A percentile compares a stretch with the other conserved stretches of the same genome.
These are phyloP conservation scores for Chalcosyrphus nemorum DNA, from an alignment of 2,888 invertebrate genomes.

Conservation along the genomic window DNA sequence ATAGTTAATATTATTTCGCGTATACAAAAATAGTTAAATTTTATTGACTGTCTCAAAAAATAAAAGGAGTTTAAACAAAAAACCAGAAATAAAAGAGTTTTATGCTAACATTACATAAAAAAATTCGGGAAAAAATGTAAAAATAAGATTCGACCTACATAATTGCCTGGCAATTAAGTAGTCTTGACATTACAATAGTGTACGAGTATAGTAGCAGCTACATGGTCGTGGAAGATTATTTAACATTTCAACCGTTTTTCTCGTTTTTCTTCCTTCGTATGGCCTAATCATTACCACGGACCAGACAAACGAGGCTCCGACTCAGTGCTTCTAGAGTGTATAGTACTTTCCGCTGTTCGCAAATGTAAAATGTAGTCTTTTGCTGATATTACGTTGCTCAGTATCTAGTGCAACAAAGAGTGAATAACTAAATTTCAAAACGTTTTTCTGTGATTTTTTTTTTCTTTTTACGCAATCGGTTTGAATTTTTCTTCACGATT, in stretches of 20 bases:
- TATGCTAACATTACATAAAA: constrained; percentile 67
- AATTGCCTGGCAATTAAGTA: constrained; percentile 60
- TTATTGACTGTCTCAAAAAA: background rate
- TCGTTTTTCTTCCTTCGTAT: constrained; percentile 49
- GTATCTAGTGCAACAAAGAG: constrained; percentile 58
- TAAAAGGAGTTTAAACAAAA: constrained; percentile 27
- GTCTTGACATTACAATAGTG: constrained; percentile 59
- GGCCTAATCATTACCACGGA: constrained; percentile 30
- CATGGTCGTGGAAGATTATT: constrained; percentile 55
- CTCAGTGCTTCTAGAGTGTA: constrained; percentile 33
- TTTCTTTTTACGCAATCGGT: constrained; percentile 49
- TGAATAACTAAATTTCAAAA: constrained; percentile 60
- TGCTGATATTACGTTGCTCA: background rate
- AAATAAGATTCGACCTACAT: constrained; percentile 64
- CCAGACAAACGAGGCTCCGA: constrained; percentile 6
- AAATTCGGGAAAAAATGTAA: constrained; percentile 18
- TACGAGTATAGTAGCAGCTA: constrained; percentile 3
- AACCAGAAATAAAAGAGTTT: constrained; percentile 8
- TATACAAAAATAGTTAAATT: constrained; percentile 17
- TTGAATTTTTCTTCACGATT: constrained; percentile 15
- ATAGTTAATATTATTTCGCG: constrained; percentile 43
- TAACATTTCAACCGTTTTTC: constrained; percentile 49
- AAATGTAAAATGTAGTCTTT: constrained; percentile 24
- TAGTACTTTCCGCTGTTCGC: constrained; percentile 51
- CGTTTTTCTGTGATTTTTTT: constrained; percentile 32